Percentiles rank a stretch among this genome's conserved stretches.
Conservation (phyloP, 2,888 invertebrate species). For the Dromius quadrimaculatus region DNA sequence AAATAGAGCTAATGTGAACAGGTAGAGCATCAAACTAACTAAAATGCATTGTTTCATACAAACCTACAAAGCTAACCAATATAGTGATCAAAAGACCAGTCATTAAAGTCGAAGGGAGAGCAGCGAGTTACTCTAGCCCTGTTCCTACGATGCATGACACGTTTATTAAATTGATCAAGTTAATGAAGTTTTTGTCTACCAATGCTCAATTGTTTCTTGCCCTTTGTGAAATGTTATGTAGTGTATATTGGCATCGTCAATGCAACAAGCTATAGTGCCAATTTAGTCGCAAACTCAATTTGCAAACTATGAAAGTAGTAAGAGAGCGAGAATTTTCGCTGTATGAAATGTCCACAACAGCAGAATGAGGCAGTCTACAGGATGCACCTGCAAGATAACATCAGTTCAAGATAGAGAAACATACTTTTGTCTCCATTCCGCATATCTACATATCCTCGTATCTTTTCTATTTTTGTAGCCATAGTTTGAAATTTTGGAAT, state of each 20-base stretch:
- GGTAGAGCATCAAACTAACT: neutral
- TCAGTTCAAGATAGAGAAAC: too few relatives aligned
- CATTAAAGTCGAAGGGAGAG: conserved; percentile 18
- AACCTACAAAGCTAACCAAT: neutral
- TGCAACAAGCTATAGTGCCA: neutral
- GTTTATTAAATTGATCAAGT: conserved; percentile 28
- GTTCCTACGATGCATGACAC: neutral
- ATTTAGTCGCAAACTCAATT: neutral
- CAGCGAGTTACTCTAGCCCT: neutral
- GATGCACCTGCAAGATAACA: too few relatives aligned
- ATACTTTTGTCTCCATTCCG: too few relatives aligned
- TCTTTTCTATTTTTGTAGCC: too few relatives aligned
- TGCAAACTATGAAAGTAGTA: neutral
- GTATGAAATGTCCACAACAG: too few relatives aligned
- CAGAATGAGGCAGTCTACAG: too few relatives aligned
- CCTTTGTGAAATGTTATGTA: conserved; percentile 19
- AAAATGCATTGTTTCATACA: too few relatives aligned
- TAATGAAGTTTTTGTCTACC: conserved; percentile 32
- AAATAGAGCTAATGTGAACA: neutral
- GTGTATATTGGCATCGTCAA: neutral
- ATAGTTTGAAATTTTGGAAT: too few relatives aligned
- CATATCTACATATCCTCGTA: too few relatives aligned
- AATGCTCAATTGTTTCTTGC: conserved; percentile 17
- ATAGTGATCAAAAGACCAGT: conserved; percentile 2
- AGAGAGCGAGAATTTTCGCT: too few relatives aligned